Conservation (phyloP, 2,888 invertebrate genomes). For the Balanococcus diminutus region DNA sequence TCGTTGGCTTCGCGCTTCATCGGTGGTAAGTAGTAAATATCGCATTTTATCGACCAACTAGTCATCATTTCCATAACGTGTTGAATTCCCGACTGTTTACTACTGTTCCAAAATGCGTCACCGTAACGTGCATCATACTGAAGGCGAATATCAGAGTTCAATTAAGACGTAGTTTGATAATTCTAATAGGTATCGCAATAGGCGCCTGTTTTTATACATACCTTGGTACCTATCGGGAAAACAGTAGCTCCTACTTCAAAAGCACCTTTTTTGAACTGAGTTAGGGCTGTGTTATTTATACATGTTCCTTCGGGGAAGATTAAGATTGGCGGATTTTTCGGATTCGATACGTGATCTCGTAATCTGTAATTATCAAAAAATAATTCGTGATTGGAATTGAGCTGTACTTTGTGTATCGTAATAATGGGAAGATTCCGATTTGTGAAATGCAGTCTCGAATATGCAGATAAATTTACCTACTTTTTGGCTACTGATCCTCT, state of each 20-base stretch:
- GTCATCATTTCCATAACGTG: constrained; percentile 98
- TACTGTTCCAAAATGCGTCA: constrained; percentile 99
- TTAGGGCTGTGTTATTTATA: constrained; percentile 99
- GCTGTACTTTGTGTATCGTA: too few species aligned
- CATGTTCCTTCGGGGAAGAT: constrained; percentile 99
- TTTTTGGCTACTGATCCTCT: constrained; percentile 84
- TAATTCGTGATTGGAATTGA: too few species aligned
- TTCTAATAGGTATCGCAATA: too few species aligned
- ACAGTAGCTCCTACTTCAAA: constrained; percentile 98
- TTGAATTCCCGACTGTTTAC: constrained; percentile 88
- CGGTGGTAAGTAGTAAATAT: constrained; percentile 97
- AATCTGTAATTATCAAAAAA: constrained; percentile 21
- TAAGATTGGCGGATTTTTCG: constrained; percentile 92
- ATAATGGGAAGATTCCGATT: too few species aligned
- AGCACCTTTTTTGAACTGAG: constrained; percentile 99
- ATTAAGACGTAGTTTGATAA: background rate
- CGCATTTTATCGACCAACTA: constrained; percentile 98
- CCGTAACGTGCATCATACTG: constrained; percentile 97
- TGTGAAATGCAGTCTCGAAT: background rate
- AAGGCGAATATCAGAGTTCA: constrained; percentile 56
- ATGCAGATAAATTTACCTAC: constrained; percentile 63
- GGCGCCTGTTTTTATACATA: too few species aligned
- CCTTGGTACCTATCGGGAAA: constrained; percentile 98
- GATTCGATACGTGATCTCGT: constrained; percentile 87
- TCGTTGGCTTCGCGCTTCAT: constrained; percentile 83